Base-by-base conservation (phyloP, 1,140 invertebrate species). In the Papilio machaon region DNA sequence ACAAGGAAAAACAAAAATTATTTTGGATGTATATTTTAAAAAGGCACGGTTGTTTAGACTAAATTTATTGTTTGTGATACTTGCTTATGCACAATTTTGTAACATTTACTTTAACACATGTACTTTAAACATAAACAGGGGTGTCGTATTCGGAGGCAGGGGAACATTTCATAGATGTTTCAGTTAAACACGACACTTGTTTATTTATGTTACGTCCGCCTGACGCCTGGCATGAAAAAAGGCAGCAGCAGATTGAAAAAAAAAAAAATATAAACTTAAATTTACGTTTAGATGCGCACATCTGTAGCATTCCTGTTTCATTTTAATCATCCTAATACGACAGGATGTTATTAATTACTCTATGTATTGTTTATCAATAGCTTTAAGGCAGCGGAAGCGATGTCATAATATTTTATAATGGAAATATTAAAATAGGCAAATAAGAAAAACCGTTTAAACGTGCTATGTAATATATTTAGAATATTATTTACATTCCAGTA, bases 81-180 rank as follows among this genome's bases (percentile, higher is more conserved):
- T 70, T 35, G 64, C 30, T 70, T 35, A 70, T 35, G 15, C 38
- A 70, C 64, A 15, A 70, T 35, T 70, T 70, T 70, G 23, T 35
- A 70, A 70, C 23, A 70, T 70, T 35, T 70, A 38, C 13, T 70
- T 35, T 35, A 70, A 15, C 64, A 35, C 30, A 35, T 70, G 23
- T 70, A 70, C 30, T 64, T 70, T 13, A 64, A 64, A 70, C 30
- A 70, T 70, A 70, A 70, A 70, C 64, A 70, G 64, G 64, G 64
- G 30, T 35, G 30, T 15, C 64, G 64, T 70, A 23, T 38, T 35
- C 64, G 11, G 30, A 15, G 30, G 64, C 64, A 70, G 30, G 64
- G 64, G 30, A 70, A 70, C 64, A 70, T 70, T 70, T 35, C 64
- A 35, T 70, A 70, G 19, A 30, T 38, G 64, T 70, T 70, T 35